A percentile compares a stretch with the other conserved stretches of the same genome.
Conservation (phyloP, 1,140 invertebrate species). For the Phenacoccus solenopsis region DNA sequence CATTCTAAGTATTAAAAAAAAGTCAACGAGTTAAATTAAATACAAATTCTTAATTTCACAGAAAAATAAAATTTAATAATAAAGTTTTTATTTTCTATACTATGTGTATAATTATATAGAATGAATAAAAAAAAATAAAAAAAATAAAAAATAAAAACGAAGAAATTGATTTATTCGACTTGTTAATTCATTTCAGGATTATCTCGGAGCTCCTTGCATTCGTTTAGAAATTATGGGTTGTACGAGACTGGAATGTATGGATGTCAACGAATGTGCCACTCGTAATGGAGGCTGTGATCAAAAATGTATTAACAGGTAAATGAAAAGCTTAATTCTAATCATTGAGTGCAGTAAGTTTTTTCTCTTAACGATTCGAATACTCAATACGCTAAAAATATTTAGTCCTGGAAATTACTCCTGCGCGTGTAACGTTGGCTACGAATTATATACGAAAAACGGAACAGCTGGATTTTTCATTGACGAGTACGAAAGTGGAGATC, state of each 20-base stretch:
- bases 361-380: neutral
- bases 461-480: conserved; percentile 80
- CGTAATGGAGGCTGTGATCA: conserved; percentile 91
- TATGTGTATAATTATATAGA: too few relatives aligned
- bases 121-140: too few relatives aligned
- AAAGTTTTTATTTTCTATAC: too few relatives aligned
- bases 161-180: too few relatives aligned
- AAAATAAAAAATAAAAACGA: too few relatives aligned
- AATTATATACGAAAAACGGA: conserved; percentile 77
- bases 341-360: neutral
- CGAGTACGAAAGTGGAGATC: conserved; percentile 65
- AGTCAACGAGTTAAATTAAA: too few relatives aligned
- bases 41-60: neutral
- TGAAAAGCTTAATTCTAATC: too few relatives aligned
- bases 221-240: conserved; percentile 90
- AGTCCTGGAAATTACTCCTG: conserved; percentile 75
- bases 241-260: conserved; percentile 73
- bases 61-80: neutral
- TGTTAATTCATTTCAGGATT: conserved; percentile 50
- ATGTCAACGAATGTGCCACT: conserved; percentile 80
- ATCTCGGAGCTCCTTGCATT: conserved; percentile 72
- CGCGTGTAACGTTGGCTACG: conserved; percentile 81
- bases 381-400: conserved; percentile 16
- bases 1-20: neutral
- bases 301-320: conserved; percentile 72